Evolutionary conservation across 2,113 vertebrate genomes (phyloP).

Genomic region (Manacus vitellinus): DNA sequence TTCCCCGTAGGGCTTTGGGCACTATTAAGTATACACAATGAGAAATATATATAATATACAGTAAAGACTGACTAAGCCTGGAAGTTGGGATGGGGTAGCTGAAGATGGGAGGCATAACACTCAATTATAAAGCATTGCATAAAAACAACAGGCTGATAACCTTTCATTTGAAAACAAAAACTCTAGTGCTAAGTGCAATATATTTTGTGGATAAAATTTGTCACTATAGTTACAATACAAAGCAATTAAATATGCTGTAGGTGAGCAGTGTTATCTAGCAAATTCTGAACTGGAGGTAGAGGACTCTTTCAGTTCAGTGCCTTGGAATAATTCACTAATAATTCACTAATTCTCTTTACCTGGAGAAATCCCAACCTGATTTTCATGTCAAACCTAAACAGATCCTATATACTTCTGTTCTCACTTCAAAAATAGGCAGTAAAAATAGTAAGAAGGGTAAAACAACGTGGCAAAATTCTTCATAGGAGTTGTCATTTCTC

Average conservation of each 20-base stretch:
- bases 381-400: conserved; percentile 5
- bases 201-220: conserved; percentile 18
- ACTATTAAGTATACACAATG: background rate
- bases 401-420: background rate
- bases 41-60: conserved; percentile 19
- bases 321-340: background rate
- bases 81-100: background rate
- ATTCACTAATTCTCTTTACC: background rate
- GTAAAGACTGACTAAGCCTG: background rate
- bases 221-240: background rate
- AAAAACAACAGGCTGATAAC: conserved; percentile 14
- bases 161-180: conserved; percentile 41
- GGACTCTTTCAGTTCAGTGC: background rate
- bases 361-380: background rate
- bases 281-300: background rate
- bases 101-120: background rate
- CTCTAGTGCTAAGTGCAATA: background rate
- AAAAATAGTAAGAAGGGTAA: background rate
- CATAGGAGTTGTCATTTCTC: background rate
- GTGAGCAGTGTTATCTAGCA: background rate
- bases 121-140: conserved; percentile 10
- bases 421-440: background rate
- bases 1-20: background rate
- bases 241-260: background rate
- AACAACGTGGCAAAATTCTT: background rate